Evolutionary conservation across 2,888 invertebrate genomes (phyloP), one percentile per base, ranked within the genome.

Genomic region (Stenichneumon culpator): DNA sequence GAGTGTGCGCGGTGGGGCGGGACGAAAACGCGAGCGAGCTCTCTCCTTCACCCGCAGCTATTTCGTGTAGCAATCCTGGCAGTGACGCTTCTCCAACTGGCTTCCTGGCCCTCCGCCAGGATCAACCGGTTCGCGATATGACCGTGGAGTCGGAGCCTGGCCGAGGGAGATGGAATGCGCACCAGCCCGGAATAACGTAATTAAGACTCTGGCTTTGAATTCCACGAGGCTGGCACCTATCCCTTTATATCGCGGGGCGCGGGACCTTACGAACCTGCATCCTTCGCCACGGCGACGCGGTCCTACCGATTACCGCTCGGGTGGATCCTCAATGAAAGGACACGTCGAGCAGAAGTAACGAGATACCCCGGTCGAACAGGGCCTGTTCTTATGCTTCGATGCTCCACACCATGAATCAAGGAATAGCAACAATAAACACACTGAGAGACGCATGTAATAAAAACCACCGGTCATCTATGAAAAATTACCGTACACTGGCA

Each of bases 151-250:
- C 73, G 67, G 28, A 32, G 65, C 67, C 52, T 44, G 67, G 60
- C 50, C 77, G 68, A 63, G 78, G 60, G 65, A 57, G 84, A 81
- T 84, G 78, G 84, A 84, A 84, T 82, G 82, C 79, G 89, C 89
- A 89, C 88, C 90, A 88, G 88, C 87, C 89, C 88, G 90, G 89
- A 90, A 91, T 92, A 90, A 92, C 89, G 91, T 89, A 92, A 92
- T 91, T 92, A 92, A 92, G 91, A 90, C 87, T 88, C 89, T 89
- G 84, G 87, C 89, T 89, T 90, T 89, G 88, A 88, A 86, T 87
- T 89, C 67, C 83, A 78, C 74, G 50, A 44, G 60, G 73, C 73
- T 67, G 68, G 44, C 68, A 63, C 82, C 63, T 78, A 44, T 57
- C 72, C 74, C 44, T 68, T 47, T 52, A 65, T 72, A 36, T 65